Evolutionary conservation across 35 echinoderm and acorn worm genomes (phyloP).

Genomic region (Ophioderma brevispina): DNA sequence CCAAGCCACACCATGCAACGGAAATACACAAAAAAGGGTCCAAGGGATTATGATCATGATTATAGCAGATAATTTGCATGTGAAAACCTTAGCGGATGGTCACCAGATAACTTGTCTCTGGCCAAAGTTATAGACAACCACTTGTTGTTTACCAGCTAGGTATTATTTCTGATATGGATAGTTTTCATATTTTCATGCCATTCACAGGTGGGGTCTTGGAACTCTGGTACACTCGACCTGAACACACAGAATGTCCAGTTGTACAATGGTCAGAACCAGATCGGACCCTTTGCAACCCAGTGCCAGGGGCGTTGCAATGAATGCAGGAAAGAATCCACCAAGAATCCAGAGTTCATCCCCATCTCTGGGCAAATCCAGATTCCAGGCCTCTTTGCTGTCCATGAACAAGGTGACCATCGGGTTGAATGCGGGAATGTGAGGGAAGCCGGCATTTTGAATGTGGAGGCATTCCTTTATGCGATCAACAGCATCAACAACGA

Average conservation of each 20-base stretch:
- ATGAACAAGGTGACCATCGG: slow-evolving; percentile 28
- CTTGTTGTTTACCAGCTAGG: too few species aligned
- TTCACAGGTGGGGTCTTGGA: slow-evolving; percentile 72
- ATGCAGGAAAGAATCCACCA: slow-evolving; percentile 11
- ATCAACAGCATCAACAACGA: slow-evolving; percentile 73
- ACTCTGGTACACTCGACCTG: slow-evolving; percentile 2
- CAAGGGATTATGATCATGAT: too few species aligned
- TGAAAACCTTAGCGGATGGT: too few species aligned
- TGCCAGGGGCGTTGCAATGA: slow-evolving; percentile 82
- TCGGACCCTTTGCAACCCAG: background rate
- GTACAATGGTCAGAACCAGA: background rate
- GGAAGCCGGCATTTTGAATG: slow-evolving; percentile 51
- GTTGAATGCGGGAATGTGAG: slow-evolving; percentile 67
- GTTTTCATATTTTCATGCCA: background rate
- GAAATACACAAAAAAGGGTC: too few species aligned
- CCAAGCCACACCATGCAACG: too few species aligned
- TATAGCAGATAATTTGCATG: too few species aligned
- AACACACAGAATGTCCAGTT: background rate
- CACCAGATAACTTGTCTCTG: too few species aligned
- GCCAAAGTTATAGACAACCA: too few species aligned
- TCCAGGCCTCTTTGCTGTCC: slow-evolving; percentile 73
- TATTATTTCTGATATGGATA: too few species aligned
- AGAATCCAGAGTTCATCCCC: background rate
- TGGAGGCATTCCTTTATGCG: slow-evolving; percentile 87
- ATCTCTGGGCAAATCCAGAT: slow-evolving; percentile 72